Percentiles rank a stretch among this genome's conserved stretches.
These are phyloP conservation scores for Cettia cetti DNA, from an alignment of 2,113 vertebrate genomes.

Conservation along the genomic window DNA sequence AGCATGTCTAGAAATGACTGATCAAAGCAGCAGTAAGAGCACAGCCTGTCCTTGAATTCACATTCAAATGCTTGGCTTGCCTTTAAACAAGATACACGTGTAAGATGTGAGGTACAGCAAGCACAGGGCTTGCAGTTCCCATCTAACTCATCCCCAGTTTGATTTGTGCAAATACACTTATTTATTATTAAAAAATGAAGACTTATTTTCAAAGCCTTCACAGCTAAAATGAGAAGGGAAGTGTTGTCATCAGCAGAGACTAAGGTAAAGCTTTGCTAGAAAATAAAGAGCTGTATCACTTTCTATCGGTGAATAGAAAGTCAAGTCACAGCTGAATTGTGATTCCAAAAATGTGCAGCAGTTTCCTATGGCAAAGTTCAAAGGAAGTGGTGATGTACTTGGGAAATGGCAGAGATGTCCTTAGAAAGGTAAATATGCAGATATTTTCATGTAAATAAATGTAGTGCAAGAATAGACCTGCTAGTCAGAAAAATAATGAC, in stretches of 20 bases:
- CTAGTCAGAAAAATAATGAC: not conserved
- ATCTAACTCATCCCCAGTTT: not conserved
- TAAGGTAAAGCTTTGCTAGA: slow-evolving; percentile 13
- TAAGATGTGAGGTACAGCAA: not conserved
- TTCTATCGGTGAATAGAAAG: slow-evolving; percentile 31
- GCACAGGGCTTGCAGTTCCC: not conserved
- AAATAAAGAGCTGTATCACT: slow-evolving; percentile 36
- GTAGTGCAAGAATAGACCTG: not conserved
- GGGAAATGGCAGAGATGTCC: slow-evolving; percentile 23
- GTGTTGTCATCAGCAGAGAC: not conserved
- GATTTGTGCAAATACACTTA: not conserved
- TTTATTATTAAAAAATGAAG: not conserved
- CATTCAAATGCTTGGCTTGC: not conserved
- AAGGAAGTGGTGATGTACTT: slow-evolving; percentile 44
- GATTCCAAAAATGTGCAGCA: slow-evolving; percentile 30
- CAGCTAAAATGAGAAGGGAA: not conserved
- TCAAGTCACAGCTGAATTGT: slow-evolving; percentile 1
- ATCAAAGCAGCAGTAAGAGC: not conserved
- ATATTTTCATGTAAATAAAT: not conserved
- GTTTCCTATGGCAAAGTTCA: slow-evolving; percentile 61
- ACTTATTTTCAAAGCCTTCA: not conserved
- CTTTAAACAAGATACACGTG: not conserved
- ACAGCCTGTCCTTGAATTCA: not conserved
- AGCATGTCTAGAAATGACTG: not conserved
- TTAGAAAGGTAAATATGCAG: slow-evolving; percentile 19